Percentiles rank a stretch among this genome's conserved stretches.
phyloP scores from a whole-genome alignment of 1,140 invertebrate species.

The Apis dorsata region DNA sequence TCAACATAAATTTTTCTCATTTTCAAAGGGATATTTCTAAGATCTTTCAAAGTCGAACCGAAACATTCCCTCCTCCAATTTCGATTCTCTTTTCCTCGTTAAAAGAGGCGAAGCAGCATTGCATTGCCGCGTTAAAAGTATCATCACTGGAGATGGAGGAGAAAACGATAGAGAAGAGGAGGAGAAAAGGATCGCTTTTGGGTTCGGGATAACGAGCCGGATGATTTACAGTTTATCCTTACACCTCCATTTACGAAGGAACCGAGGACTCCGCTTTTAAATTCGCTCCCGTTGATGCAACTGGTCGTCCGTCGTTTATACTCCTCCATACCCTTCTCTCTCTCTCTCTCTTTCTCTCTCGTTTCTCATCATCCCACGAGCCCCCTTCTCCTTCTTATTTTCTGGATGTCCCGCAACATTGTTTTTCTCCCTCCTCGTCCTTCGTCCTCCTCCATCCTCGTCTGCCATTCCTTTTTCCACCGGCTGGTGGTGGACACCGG shows the following conservation, averaged over 20 bases:
- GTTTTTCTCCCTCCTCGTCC: conserved; percentile 56
- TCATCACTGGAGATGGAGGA: too few relatives aligned
- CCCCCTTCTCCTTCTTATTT: conserved; percentile 49
- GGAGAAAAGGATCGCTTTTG: conserved; percentile 37
- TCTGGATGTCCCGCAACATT: conserved; percentile 64
- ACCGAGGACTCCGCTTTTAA: conserved; percentile 36
- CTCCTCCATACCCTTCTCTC: neutral
- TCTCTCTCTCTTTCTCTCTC: neutral
- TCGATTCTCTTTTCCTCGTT: too few relatives aligned
- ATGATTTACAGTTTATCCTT: conserved; percentile 55
- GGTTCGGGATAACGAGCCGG: conserved; percentile 50
- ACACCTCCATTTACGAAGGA: conserved; percentile 50
- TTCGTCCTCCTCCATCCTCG: conserved; percentile 19
- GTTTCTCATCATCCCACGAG: conserved; percentile 55
- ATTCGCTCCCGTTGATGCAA: conserved; percentile 52
- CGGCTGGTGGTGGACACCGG: conserved; percentile 47
- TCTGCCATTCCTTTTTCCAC: conserved; percentile 60
- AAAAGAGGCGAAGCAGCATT: too few relatives aligned
- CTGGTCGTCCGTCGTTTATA: conserved; percentile 26
- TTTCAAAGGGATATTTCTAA: too few relatives aligned
- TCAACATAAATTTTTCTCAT: neutral
- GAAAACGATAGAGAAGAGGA: neutral
- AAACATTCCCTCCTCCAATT: too few relatives aligned
- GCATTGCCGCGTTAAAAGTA: too few relatives aligned
- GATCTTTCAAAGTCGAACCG: too few relatives aligned